These are phyloP conservation scores for Eristalis pertinax DNA, from an alignment of 2,888 invertebrate species.

Conservation along the genomic window DNA sequence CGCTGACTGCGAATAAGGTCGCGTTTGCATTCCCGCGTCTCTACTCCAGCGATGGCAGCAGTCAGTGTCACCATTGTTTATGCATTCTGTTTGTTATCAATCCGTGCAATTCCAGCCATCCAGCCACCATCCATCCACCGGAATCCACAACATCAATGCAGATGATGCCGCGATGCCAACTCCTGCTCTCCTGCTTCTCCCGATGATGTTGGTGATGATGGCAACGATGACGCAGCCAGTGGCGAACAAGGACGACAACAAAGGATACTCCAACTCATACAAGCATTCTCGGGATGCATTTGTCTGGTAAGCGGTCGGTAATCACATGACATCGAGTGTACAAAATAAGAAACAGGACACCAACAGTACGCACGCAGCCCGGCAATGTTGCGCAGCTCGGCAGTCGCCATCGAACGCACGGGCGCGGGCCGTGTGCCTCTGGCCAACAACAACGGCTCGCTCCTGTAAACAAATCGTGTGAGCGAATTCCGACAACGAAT, in stretches of 20 bases:
- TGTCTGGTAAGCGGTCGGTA: slow-evolving; percentile 61
- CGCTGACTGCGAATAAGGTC: slow-evolving; percentile 42
- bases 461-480: slow-evolving; percentile 65
- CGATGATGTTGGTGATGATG: not conserved
- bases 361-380: slow-evolving; percentile 5
- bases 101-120: slow-evolving; percentile 58
- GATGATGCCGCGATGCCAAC: slow-evolving; percentile 36
- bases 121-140: slow-evolving; percentile 59
- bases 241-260: slow-evolving; percentile 56
- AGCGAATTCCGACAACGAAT: slow-evolving; percentile 68
- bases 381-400: not conserved
- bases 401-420: not conserved
- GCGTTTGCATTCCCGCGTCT: slow-evolving; percentile 19
- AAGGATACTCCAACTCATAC: slow-evolving; percentile 23
- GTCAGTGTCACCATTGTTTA: slow-evolving; percentile 57
- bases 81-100: slow-evolving; percentile 70
- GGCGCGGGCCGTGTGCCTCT: not conserved
- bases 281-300: slow-evolving; percentile 26
- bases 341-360: slow-evolving; percentile 14
- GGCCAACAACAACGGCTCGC: not conserved
- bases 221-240: slow-evolving; percentile 10
- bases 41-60: slow-evolving; percentile 5
- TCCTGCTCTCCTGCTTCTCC: slow-evolving; percentile 8
- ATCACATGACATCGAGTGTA: slow-evolving; percentile 41
- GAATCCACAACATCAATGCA: slow-evolving; percentile 63